phyloP scores from a whole-genome alignment of 2,113 vertebrate species.

The Thunnus thynnus region DNA sequence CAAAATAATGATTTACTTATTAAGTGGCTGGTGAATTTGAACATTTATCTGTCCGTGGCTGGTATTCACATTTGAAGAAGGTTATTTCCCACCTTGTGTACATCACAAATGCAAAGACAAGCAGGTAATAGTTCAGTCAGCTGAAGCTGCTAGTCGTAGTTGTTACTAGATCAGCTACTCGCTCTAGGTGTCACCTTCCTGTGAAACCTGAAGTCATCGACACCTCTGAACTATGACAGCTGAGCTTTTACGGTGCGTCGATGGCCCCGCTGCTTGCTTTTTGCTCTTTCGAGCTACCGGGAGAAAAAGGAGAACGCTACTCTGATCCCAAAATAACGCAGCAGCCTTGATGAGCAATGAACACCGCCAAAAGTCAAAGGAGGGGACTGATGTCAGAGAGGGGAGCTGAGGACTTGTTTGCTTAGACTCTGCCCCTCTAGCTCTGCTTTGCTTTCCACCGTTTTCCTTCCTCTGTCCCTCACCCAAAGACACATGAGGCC shows the following conservation, averaged over 20 bases:
- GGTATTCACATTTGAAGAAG: too few relatives aligned
- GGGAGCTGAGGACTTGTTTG: slow-evolving; percentile 21
- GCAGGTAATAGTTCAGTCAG: neutral
- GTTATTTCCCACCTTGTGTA: too few relatives aligned
- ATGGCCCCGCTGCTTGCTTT: neutral
- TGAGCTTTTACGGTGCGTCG: slow-evolving; percentile 16
- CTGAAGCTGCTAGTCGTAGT: neutral
- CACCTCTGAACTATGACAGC: slow-evolving; percentile 52
- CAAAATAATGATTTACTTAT: too few relatives aligned
- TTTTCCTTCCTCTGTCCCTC: slow-evolving; percentile 17
- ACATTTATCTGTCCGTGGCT: too few relatives aligned
- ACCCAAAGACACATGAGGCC: neutral
- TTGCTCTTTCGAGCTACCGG: neutral
- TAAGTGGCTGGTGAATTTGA: too few relatives aligned
- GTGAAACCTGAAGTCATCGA: slow-evolving; percentile 45
- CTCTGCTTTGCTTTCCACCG: slow-evolving; percentile 5
- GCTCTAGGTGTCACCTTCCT: slow-evolving; percentile 53
- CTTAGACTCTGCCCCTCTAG: slow-evolving; percentile 16
- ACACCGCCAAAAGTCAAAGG: neutral
- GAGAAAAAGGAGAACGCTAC: neutral
- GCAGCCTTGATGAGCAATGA: neutral
- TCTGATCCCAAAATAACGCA: neutral
- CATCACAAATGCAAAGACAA: neutral
- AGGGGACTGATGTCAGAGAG: slow-evolving; percentile 13
- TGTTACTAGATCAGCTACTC: slow-evolving; percentile 19